A percentile compares a stretch with the other conserved stretches of the same genome.
Conservation (phyloP, 2,797 vertebrate species). For the Urosaurus nigricauda region DNA sequence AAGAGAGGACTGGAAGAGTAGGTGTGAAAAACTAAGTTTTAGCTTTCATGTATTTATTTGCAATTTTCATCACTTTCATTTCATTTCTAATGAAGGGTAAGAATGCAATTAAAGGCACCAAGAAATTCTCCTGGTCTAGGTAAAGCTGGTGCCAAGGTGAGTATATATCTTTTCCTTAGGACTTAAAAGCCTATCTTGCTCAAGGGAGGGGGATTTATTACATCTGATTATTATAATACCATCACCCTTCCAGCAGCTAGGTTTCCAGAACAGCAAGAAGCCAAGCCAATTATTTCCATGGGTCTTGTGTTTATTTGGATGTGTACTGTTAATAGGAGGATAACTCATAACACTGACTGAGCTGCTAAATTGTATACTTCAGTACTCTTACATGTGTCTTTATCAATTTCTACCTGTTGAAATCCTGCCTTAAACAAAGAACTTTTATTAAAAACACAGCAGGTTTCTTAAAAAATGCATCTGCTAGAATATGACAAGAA, state of each 20-base stretch:
- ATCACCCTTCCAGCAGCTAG: conserved; percentile 20
- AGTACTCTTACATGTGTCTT: background rate
- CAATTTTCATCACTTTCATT: conserved; percentile 31
- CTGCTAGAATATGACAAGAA: background rate
- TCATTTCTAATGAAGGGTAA: conserved; percentile 23
- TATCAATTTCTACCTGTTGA: background rate
- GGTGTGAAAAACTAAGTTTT: background rate
- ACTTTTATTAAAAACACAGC: conserved; percentile 3
- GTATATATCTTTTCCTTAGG: background rate
- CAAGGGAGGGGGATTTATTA: conserved; percentile 22
- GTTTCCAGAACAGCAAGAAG: conserved; percentile 20
- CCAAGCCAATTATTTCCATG: conserved; percentile 32
- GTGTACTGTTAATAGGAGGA: background rate
- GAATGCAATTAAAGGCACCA: background rate
- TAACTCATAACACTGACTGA: background rate
- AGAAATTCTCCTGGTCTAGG: background rate
- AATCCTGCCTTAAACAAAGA: background rate
- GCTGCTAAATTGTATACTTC: background rate
- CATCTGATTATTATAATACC: conserved; percentile 42
- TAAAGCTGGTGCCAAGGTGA: background rate
- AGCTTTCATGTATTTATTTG: background rate
- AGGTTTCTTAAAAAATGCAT: background rate
- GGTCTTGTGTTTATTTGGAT: background rate
- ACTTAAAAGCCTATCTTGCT: conserved; percentile 29
- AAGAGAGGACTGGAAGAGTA: background rate